These are phyloP conservation scores for Epicampocera succincta DNA, from an alignment of 2,888 invertebrate genomes.

Conservation along the genomic window DNA sequence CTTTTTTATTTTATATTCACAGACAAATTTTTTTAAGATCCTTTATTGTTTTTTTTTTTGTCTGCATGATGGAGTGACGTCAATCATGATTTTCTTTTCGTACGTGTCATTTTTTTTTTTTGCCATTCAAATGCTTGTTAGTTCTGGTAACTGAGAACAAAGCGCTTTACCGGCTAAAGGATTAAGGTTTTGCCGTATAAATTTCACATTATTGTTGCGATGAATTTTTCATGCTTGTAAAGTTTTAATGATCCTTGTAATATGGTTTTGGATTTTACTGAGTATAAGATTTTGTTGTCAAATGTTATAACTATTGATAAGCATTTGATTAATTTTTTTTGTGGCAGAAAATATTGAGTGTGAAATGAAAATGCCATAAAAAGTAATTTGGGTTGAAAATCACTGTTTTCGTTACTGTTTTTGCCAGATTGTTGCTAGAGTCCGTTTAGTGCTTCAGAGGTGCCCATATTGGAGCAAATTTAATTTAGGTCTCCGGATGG, in stretches of 20 bases:
- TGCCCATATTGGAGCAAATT: no score
- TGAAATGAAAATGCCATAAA: no score
- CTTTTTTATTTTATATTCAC: neutral
- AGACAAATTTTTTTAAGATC: neutral
- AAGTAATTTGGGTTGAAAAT: no score
- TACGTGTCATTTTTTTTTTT: slow-evolving; percentile 1
- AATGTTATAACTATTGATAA: neutral
- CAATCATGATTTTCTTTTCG: neutral
- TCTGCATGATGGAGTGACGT: neutral
- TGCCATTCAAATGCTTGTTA: slow-evolving; percentile 31
- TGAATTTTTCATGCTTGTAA: slow-evolving; percentile 11
- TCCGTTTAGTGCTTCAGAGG: no score
- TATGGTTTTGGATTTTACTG: neutral
- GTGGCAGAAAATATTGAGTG: no score
- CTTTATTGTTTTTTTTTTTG: no score
- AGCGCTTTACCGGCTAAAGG: neutral
- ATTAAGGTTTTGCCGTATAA: slow-evolving; percentile 18
- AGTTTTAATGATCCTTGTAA: slow-evolving; percentile 22
- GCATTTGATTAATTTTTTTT: no score
- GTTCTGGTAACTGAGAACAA: slow-evolving; percentile 20
- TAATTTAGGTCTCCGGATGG: no score
- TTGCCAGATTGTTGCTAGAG: no score
- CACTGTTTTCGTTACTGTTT: no score
- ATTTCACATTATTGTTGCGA: slow-evolving; percentile 6
- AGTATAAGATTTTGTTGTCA: no score